Evolutionary conservation across 2,113 vertebrate species (phyloP).

Genomic region (Cettia cetti): DNA sequence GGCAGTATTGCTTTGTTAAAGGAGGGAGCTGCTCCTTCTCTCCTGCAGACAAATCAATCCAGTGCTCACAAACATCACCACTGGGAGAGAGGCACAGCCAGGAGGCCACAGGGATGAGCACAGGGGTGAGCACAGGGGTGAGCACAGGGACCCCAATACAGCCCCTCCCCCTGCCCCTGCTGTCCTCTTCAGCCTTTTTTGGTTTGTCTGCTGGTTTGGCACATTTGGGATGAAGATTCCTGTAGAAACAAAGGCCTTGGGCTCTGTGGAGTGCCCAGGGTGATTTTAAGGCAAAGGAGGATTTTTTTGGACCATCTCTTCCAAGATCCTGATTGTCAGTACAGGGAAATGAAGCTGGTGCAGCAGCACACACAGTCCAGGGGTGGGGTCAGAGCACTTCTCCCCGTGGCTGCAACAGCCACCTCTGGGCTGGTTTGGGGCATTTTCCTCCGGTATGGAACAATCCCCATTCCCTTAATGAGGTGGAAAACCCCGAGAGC

Average conservation of each 20-base stretch:
- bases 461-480: background rate
- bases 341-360: background rate
- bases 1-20: background rate
- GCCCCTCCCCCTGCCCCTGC: fast-evolving
- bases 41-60: background rate
- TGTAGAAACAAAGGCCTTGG: background rate
- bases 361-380: background rate
- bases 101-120: background rate
- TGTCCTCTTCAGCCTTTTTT: background rate
- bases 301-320: background rate
- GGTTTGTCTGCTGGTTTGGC: conserved; percentile 40
- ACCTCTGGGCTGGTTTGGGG: fast-evolving
- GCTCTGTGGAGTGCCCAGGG: background rate
- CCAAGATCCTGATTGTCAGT: conserved; percentile 23
- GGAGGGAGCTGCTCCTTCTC: background rate
- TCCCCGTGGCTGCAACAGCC: fast-evolving
- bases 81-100: background rate
- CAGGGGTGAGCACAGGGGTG: too few relatives aligned
- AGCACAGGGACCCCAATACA: fast-evolving
- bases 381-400: background rate
- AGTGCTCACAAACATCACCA: background rate
- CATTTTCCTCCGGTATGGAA: background rate
- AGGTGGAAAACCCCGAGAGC: background rate
- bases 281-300: conserved; percentile 29
- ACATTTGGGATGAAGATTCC: background rate